These are phyloP conservation scores for Gadus macrocephalus DNA, from an alignment of 2,113 vertebrate species.

Conservation along the genomic window DNA sequence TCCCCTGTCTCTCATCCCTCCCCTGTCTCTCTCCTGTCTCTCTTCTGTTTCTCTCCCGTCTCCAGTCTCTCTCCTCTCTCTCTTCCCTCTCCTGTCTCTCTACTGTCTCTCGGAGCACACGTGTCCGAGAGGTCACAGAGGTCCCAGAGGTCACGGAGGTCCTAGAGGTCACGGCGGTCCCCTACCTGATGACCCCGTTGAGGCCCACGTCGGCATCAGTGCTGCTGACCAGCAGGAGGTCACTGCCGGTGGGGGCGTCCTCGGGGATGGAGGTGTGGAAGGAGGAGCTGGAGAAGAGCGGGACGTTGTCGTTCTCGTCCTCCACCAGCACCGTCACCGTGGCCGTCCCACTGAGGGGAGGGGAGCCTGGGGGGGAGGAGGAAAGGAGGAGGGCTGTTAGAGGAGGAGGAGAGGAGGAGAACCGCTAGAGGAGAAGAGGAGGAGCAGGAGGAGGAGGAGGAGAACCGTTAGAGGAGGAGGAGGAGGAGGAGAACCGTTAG, in stretches of 20 bases:
- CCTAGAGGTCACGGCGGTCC: not conserved
- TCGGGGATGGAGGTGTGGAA: slow-evolving; percentile 85
- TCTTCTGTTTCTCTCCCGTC: too few species aligned
- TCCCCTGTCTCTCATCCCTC: too few species aligned
- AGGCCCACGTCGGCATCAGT: slow-evolving; percentile 84
- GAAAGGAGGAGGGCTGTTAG: too few species aligned
- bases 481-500: too few species aligned
- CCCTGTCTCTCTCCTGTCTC: too few species aligned
- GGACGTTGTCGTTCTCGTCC: slow-evolving; percentile 91
- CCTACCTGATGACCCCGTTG: slow-evolving; percentile 92
- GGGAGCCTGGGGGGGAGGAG: slow-evolving; percentile 72
- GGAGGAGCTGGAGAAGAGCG: slow-evolving; percentile 77
- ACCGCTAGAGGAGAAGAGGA: too few species aligned
- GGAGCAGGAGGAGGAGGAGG: too few species aligned
- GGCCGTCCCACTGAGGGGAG: slow-evolving; percentile 88
- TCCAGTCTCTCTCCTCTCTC: too few species aligned
- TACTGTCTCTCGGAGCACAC: not conserved
- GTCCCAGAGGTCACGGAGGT: too few species aligned
- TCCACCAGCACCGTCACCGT: slow-evolving; percentile 85
- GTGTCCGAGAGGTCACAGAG: not conserved
- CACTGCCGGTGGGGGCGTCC: slow-evolving; percentile 87
- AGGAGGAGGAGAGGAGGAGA: too few species aligned
- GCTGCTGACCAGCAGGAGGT: slow-evolving; percentile 87
- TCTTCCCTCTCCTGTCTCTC: too few species aligned
- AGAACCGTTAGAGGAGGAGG: too few species aligned